These are phyloP conservation scores for Lonchura striata DNA, from an alignment of 2,113 vertebrate genomes.

Conservation along the genomic window DNA sequence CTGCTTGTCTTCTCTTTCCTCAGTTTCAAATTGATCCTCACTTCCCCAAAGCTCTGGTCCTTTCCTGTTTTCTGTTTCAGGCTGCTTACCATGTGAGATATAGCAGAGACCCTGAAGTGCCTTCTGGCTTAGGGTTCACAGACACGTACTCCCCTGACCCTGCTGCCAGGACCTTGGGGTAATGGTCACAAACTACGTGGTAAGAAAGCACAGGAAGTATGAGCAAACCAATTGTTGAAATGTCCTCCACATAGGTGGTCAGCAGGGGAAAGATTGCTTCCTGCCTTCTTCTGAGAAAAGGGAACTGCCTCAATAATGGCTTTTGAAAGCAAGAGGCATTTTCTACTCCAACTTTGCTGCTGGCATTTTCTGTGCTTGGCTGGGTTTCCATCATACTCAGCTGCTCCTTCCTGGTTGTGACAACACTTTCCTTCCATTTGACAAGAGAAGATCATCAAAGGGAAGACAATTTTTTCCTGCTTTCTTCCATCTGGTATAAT, in stretches of 20 bases:
- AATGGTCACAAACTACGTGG: background rate
- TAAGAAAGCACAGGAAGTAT: background rate
- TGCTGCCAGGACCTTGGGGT: background rate
- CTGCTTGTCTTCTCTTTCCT: background rate
- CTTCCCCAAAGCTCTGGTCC: background rate
- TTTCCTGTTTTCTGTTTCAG: background rate
- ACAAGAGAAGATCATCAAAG: background rate
- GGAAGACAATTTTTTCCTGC: background rate
- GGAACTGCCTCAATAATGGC: background rate
- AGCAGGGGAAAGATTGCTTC: background rate
- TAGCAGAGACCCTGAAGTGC: background rate
- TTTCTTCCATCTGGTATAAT: background rate
- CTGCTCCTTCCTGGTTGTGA: background rate
- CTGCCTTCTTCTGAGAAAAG: background rate
- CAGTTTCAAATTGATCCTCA: background rate
- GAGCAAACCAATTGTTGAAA: background rate
- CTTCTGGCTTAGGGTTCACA: background rate
- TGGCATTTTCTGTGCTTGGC: background rate
- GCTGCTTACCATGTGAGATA: background rate
- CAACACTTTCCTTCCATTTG: background rate
- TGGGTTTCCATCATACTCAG: background rate
- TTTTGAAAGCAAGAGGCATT: background rate
- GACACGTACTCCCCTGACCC: background rate
- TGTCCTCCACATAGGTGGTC: background rate
- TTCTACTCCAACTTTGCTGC: background rate